A percentile compares a stretch with the other conserved stretches of the same genome.
Evolutionary conservation across 92 coral and sea anemone species (phyloP).

Genomic region (Blastomussa wellsi): DNA sequence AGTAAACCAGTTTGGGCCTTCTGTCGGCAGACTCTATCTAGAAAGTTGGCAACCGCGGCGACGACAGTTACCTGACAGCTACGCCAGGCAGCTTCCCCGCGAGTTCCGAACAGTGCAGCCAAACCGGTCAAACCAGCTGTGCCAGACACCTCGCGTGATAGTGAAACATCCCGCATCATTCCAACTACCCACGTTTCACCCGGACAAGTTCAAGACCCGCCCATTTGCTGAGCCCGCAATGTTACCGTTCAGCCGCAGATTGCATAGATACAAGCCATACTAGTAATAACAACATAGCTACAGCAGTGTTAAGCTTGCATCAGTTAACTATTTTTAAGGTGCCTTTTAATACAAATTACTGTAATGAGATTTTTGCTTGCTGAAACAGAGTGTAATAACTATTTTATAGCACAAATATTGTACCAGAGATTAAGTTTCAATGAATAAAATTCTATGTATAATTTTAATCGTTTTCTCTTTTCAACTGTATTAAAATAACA

Average conservation of each 20-base stretch:
- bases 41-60: not conserved
- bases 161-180: not conserved
- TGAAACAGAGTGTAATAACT: too few species aligned
- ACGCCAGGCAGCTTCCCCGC: too few species aligned
- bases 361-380: too few species aligned
- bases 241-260: not conserved
- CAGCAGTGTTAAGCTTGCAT: too few species aligned
- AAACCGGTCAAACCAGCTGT: not conserved
- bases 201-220: not conserved
- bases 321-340: too few species aligned
- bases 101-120: not conserved
- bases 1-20: not conserved
- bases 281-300: not conserved
- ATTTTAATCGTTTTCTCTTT: too few species aligned
- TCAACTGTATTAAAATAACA: too few species aligned
- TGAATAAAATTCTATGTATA: too few species aligned
- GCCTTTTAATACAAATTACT: too few species aligned
- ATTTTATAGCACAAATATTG: too few species aligned
- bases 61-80: not conserved
- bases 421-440: too few species aligned
- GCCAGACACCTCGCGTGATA: not conserved
- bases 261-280: constrained; percentile 1
- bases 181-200: not conserved
- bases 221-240: not conserved
- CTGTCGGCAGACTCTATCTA: not conserved